A percentile compares a stretch with the other conserved stretches of the same genome.
Evolutionary conservation across 1,140 invertebrate genomes (phyloP).

Genomic region (Drosophila dunni): DNA sequence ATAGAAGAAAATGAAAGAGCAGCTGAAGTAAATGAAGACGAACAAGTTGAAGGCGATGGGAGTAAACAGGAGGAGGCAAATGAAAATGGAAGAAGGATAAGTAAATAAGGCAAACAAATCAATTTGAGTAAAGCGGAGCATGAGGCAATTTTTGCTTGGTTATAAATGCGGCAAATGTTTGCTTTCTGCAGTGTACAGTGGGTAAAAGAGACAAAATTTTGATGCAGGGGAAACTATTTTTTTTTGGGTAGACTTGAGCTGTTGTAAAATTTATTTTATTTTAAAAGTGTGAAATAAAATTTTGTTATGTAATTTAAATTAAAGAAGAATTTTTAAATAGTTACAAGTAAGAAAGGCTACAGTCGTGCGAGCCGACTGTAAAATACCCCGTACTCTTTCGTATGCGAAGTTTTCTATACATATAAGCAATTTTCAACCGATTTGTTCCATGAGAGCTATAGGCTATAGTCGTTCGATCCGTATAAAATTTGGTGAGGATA

Average conservation of each 20-base stretch:
- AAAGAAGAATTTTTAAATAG: too few relatives aligned
- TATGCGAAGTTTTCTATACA: too few relatives aligned
- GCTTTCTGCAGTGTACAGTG: neutral
- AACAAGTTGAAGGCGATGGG: neutral
- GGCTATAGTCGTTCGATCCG: too few relatives aligned
- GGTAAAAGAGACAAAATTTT: neutral
- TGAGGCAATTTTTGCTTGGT: slow-evolving; percentile 29
- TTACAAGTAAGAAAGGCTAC: too few relatives aligned
- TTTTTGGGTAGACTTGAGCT: too few relatives aligned
- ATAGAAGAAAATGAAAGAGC: neutral
- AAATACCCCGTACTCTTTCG: too few relatives aligned
- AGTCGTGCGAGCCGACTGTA: too few relatives aligned
- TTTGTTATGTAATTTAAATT: too few relatives aligned
- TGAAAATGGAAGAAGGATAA: slow-evolving; percentile 11
- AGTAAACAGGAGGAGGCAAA: neutral
- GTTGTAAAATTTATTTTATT: slow-evolving; percentile 28
- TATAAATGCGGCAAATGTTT: slow-evolving; percentile 57
- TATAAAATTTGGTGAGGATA: too few relatives aligned
- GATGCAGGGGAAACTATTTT: too few relatives aligned
- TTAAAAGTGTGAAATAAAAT: slow-evolving; percentile 1
- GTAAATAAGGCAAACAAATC: slow-evolving; percentile 51
- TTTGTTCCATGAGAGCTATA: too few relatives aligned
- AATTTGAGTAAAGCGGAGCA: slow-evolving; percentile 40
- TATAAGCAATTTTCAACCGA: too few relatives aligned
- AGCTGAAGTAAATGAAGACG: slow-evolving; percentile 11